Evolutionary conservation across 2,797 vertebrate species (phyloP).

Genomic region (Parambassis ranga): DNA sequence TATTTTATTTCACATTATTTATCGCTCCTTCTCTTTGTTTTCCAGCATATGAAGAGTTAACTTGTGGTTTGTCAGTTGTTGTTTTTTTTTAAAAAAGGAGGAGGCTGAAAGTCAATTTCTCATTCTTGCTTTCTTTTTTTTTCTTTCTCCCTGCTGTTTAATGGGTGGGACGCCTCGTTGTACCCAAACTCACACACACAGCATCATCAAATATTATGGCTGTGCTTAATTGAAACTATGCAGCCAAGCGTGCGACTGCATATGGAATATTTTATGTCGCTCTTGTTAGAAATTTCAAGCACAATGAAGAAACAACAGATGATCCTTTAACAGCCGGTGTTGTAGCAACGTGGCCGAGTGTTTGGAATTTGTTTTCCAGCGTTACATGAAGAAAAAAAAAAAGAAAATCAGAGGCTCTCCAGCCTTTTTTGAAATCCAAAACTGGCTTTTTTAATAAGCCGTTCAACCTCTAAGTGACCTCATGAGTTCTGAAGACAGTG

Average conservation of each 20-base stretch:
- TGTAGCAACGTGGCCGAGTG: conserved; percentile 54
- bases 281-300: conserved; percentile 62
- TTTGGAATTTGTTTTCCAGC: conserved; percentile 51
- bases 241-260: conserved; percentile 42
- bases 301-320: conserved; percentile 57
- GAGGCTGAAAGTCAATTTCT: neutral
- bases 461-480: conserved; percentile 8
- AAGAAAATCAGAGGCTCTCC: neutral
- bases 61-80: conserved; percentile 8
- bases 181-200: conserved; percentile 48
- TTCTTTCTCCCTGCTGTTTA: conserved; percentile 40
- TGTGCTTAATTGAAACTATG: conserved; percentile 61
- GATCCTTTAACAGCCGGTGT: conserved; percentile 35
- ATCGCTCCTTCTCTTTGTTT: neutral
- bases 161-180: conserved; percentile 38
- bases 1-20: neutral
- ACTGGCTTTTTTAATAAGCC: conserved; percentile 1
- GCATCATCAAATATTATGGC: conserved; percentile 66
- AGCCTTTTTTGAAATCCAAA: conserved; percentile 12
- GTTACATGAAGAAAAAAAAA: neutral
- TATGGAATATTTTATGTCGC: conserved; percentile 58
- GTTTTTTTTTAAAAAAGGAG: conserved; percentile 13
- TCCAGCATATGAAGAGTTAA: neutral
- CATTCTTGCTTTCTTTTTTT: neutral
- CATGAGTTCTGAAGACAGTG: conserved; percentile 20